Percentiles rank a stretch among this genome's conserved stretches.
Conservation (phyloP, 1,140 invertebrate genomes). For the Zophobas atratus region DNA sequence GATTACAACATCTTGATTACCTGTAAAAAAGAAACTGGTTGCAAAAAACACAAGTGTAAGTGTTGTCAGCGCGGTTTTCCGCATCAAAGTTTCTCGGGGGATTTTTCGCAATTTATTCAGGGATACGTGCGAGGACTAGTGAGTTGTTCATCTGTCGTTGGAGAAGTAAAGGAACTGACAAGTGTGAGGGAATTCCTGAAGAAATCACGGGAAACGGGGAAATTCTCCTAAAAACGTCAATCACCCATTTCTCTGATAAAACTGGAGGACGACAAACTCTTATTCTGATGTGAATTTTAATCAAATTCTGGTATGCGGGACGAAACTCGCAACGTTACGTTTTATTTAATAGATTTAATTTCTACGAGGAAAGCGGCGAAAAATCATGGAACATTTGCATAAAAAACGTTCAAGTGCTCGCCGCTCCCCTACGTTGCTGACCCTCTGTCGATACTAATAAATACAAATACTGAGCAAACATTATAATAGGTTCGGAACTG, state of each 20-base stretch:
- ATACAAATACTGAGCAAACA: conserved; percentile 39
- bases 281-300: conserved; percentile 45
- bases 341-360: conserved; percentile 33
- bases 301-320: conserved; percentile 16
- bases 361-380: not conserved
- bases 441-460: conserved; percentile 40
- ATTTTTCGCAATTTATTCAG: conserved; percentile 59
- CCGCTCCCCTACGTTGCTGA: conserved; percentile 14
- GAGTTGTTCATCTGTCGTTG: conserved; percentile 53
- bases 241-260: conserved; percentile 59
- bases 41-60: conserved; percentile 24
- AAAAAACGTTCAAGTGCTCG: conserved; percentile 25
- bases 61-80: conserved; percentile 38
- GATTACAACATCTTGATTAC: conserved; percentile 57
- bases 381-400: conserved; percentile 4
- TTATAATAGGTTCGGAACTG: conserved; percentile 36
- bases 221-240: conserved; percentile 61
- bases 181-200: conserved; percentile 60
- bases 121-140: conserved; percentile 57
- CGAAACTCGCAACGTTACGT: conserved; percentile 10
- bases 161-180: conserved; percentile 59
- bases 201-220: conserved; percentile 60
- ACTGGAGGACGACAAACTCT: conserved; percentile 55
- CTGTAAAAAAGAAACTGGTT: conserved; percentile 55
- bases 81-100: conserved; percentile 44